Percentiles rank a stretch among this genome's conserved stretches.
These are phyloP conservation scores for Rhineura floridana DNA, from an alignment of 2,113 vertebrate genomes.

Conservation along the genomic window DNA sequence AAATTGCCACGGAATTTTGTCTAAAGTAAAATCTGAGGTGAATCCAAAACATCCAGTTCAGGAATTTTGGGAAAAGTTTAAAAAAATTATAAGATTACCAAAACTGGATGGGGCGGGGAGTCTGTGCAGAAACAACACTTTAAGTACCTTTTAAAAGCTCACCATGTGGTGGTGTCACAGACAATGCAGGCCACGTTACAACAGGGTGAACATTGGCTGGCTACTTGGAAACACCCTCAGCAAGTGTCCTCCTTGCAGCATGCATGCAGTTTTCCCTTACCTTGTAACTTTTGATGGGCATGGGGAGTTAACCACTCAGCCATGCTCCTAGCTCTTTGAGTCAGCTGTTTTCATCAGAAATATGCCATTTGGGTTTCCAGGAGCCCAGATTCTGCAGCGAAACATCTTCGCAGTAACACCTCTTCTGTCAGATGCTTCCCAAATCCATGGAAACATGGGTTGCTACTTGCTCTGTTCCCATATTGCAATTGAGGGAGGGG, in stretches of 20 bases:
- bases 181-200: background rate
- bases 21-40: background rate
- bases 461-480: background rate
- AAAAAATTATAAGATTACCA: background rate
- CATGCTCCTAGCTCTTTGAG: background rate
- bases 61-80: background rate
- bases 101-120: background rate
- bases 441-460: background rate
- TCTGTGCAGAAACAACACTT: background rate
- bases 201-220: background rate
- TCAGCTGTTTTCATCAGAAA: background rate
- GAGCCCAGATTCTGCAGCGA: background rate
- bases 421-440: background rate
- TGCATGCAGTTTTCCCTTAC: slow-evolving; percentile 14
- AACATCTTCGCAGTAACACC: background rate
- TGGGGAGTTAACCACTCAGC: slow-evolving; percentile 10
- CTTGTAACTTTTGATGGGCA: slow-evolving; percentile 18
- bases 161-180: background rate
- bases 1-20: background rate
- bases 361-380: background rate
- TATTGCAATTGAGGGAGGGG: background rate
- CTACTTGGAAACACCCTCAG: background rate
- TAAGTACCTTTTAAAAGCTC: background rate
- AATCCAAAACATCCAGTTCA: background rate
- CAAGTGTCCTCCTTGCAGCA: background rate